phyloP scores from a whole-genome alignment of 2,113 vertebrate genomes.

The Opisthocomus hoazin region DNA sequence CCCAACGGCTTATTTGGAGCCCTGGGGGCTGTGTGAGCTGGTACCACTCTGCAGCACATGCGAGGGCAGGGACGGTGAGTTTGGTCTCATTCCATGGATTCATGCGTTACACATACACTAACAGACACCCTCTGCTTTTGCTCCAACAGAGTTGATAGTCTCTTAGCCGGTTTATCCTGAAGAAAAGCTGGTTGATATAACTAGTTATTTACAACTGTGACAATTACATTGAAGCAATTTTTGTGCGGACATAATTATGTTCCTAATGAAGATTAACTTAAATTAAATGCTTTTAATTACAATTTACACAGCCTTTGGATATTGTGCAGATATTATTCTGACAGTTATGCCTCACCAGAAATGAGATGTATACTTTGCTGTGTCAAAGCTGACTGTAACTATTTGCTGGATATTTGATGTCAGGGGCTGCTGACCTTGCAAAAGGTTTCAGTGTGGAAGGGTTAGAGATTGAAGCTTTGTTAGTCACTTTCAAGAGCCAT shows the following conservation, averaged over 20 bases:
- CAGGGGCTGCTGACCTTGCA: not conserved
- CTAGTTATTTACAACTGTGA: conserved; percentile 62
- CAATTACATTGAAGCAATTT: conserved; percentile 46
- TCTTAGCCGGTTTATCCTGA: not conserved
- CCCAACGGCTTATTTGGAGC: not conserved
- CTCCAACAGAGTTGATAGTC: not conserved
- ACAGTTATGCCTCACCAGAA: conserved; percentile 49
- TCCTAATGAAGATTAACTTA: conserved; percentile 75
- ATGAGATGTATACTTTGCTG: conserved; percentile 60
- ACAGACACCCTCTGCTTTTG: not conserved
- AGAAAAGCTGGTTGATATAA: conserved; percentile 31
- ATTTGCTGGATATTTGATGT: conserved; percentile 23
- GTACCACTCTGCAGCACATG: not conserved
- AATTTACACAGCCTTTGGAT: conserved; percentile 63
- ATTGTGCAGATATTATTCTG: conserved; percentile 33
- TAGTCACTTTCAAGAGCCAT: not conserved
- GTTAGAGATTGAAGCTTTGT: not conserved
- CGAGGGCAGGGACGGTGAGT: not conserved
- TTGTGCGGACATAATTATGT: conserved; percentile 19
- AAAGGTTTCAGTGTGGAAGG: not conserved
- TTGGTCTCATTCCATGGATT: not conserved
- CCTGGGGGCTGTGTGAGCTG: not conserved
- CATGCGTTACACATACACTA: not conserved
- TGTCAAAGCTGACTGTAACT: conserved; percentile 58
- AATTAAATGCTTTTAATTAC: conserved; percentile 75